A percentile compares a stretch with the other conserved stretches of the same genome.
Evolutionary conservation across 2,888 invertebrate genomes (phyloP).

Genomic region (Diadegma fenestrale): DNA sequence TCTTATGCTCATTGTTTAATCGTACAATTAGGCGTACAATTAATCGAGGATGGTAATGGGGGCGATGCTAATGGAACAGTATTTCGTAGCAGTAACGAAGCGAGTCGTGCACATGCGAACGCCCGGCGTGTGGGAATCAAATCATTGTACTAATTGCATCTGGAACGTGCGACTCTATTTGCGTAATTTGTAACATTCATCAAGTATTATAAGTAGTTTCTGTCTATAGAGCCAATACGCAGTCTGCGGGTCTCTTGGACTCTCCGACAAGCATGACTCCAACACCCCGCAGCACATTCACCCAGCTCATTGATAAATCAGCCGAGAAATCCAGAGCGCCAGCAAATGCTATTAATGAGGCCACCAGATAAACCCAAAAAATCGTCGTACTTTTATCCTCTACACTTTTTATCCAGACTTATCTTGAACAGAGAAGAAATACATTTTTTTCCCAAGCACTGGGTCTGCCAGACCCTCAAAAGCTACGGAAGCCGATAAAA

Average conservation of each 20-base stretch:
- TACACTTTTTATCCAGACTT: too few relatives aligned
- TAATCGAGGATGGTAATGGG: conserved; percentile 36
- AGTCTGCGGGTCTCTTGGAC: neutral
- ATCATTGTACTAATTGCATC: conserved; percentile 69
- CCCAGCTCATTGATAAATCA: conserved; percentile 68
- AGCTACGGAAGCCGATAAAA: neutral
- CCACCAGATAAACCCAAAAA: neutral
- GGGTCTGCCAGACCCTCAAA: neutral
- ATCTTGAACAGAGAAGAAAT: too few relatives aligned
- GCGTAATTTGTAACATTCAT: conserved; percentile 69
- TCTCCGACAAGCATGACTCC: neutral
- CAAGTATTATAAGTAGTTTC: conserved; percentile 27
- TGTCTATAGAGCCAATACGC: neutral
- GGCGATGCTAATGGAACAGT: conserved; percentile 50
- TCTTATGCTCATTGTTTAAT: conserved; percentile 32
- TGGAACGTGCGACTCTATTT: conserved; percentile 70
- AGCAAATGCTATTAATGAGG: neutral
- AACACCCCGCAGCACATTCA: conserved; percentile 39
- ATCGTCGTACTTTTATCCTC: neutral
- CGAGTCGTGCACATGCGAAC: conserved; percentile 31
- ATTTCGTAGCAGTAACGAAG: conserved; percentile 51
- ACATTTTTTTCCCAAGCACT: too few relatives aligned
- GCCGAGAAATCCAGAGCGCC: conserved; percentile 7
- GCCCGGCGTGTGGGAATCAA: conserved; percentile 61
- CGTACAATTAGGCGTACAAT: conserved; percentile 15